phyloP scores from a whole-genome alignment of 2,113 vertebrate genomes.

The Eudyptes chrysolophus region DNA sequence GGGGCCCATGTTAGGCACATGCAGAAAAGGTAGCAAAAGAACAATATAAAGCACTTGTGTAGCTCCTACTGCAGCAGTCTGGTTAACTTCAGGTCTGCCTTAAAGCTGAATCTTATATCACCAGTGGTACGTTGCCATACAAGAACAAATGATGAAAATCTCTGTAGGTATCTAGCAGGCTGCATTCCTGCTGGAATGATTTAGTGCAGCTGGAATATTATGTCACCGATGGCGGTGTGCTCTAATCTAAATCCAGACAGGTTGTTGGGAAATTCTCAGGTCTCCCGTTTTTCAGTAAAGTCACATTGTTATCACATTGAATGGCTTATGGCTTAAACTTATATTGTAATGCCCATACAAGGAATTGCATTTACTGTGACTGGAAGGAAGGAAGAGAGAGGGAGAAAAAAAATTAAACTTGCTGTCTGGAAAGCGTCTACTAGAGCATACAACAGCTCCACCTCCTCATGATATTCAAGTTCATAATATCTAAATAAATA shows the following conservation, averaged over 20 bases:
- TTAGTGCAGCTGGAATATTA: neutral
- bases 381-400: neutral
- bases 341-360: neutral
- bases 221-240: neutral
- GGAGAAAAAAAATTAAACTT: neutral
- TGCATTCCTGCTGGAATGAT: neutral
- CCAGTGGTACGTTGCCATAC: neutral
- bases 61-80: neutral
- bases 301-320: neutral
- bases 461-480: neutral
- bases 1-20: neutral
- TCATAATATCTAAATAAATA: slow-evolving; percentile 28
- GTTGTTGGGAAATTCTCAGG: neutral
- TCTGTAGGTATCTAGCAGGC: neutral
- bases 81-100: neutral
- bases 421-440: neutral
- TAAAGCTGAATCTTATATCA: neutral
- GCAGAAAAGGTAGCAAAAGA: neutral
- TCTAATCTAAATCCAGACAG: neutral
- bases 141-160: neutral
- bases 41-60: neutral
- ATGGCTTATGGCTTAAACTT: neutral
- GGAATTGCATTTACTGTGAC: neutral
- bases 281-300: neutral
- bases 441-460: neutral